Conservation (phyloP, 2,797 vertebrate species). For the Myotis myotis region DNA sequence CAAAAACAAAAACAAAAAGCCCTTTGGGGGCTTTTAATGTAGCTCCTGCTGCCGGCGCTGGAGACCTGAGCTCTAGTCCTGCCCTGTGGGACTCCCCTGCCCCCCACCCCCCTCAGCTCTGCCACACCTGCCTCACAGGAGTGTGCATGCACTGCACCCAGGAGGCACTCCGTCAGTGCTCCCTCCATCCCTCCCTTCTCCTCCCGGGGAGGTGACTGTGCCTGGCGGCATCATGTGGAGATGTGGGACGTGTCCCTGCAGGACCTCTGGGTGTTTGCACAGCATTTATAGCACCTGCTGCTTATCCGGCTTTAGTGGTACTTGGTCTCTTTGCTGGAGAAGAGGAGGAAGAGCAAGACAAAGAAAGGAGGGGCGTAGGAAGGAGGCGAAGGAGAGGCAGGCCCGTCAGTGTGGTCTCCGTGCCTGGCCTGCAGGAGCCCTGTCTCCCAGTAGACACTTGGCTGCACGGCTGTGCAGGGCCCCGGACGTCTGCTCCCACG, state of each 20-base stretch:
- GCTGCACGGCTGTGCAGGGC: fast-evolving
- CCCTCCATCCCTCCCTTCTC: neutral
- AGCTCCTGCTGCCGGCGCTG: neutral
- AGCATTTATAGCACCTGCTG: neutral
- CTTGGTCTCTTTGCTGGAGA: neutral
- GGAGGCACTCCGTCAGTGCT: neutral
- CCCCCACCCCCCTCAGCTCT: neutral
- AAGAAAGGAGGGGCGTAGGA: neutral
- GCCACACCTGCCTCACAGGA: neutral
- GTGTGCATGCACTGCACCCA: neutral
- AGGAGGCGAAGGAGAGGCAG: too few relatives aligned
- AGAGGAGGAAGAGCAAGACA: neutral
- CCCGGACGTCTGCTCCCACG: neutral
- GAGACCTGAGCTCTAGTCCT: neutral
- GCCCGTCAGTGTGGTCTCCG: neutral
- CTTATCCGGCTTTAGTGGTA: neutral
- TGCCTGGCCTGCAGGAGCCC: neutral
- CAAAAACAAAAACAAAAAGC: neutral
- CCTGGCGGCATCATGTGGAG: neutral
- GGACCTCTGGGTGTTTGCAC: neutral
- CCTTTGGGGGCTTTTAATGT: neutral
- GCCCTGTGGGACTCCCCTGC: neutral
- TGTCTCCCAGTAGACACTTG: neutral
- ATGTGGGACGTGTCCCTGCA: neutral
- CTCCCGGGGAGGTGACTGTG: neutral